Conservation (phyloP, 2,797 vertebrate species). For the Crenuchus spilurus region DNA sequence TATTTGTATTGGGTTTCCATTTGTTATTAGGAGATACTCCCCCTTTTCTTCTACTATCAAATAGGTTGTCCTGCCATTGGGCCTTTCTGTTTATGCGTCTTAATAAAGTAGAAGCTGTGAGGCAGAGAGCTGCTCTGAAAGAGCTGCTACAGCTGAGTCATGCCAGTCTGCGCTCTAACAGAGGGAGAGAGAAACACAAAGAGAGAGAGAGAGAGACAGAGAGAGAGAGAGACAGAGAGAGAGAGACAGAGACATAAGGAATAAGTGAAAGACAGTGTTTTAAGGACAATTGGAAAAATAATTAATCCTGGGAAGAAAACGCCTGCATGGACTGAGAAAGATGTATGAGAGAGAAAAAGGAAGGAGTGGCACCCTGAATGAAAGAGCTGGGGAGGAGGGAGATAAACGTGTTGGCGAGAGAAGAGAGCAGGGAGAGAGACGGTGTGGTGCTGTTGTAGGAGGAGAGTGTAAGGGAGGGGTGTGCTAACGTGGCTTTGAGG, state of each 20-base stretch:
- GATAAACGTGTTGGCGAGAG: conserved; percentile 41
- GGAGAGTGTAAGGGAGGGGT: conserved; percentile 46
- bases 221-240: conserved; percentile 14
- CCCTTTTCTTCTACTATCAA: background rate
- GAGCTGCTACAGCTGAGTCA: conserved; percentile 76
- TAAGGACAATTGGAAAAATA: conserved; percentile 9
- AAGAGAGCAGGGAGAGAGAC: conserved; percentile 46
- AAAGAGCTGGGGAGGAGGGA: conserved; percentile 42
- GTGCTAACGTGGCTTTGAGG: conserved; percentile 54
- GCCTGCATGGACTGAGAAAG: conserved; percentile 37
- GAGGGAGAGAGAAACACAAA: conserved; percentile 39
- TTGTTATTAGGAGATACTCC: background rate
- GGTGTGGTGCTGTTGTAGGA: conserved; percentile 35
- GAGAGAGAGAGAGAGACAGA: conserved; percentile 29
- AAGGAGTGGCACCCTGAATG: conserved; percentile 30
- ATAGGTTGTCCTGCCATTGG: background rate
- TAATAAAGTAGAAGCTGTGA: conserved; percentile 1
- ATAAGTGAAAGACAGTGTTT: conserved; percentile 30
- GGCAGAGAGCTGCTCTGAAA: conserved; percentile 57
- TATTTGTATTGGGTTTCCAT: background rate
- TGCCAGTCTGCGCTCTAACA: conserved; percentile 48
- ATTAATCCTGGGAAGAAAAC: conserved; percentile 1
- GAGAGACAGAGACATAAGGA: conserved; percentile 49
- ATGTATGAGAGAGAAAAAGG: conserved; percentile 20
- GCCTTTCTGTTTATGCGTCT: background rate